Evolutionary conservation across 2,888 invertebrate genomes (phyloP), one percentile per base, ranked within the genome.

Genomic region (Drosophila incognita): DNA sequence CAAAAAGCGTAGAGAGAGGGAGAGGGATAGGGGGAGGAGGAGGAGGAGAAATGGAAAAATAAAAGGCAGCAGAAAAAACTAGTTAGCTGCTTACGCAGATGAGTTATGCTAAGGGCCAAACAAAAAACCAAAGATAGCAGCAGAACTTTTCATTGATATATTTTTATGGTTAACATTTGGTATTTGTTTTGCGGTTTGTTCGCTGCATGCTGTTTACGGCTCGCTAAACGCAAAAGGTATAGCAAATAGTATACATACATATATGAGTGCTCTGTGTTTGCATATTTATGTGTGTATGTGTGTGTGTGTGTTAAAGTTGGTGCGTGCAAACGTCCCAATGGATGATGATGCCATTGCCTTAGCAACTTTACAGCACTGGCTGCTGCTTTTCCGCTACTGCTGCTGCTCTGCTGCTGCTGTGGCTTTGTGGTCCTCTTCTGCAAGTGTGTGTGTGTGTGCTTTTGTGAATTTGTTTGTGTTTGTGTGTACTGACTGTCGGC

Each of bases 271-370:
- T 42, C 3, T 42, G 42, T 21, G 13, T 27, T 13, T 53, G 10
- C 33, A 33, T 33, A 33, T 33, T 10, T 33, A 10, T 33, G 35
- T 40, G 49, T 36, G 36, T 40, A 13, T 38, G 33, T 33, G 35
- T 68, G 33, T 1, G 24, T 24, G 21, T 69, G 57, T 63, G 63
- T 60, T 76, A 63, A 59, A 76, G 67, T 70, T 77, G 64, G 68
- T 78, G 70, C 77, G 81, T 78, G 75, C 72, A 75, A 75, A 72
- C 27, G 59, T 64, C 49, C 72, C 52, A 53, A 59, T 67, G 61
- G 72, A 72, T 87, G 84, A 82, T 89, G 85, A 89, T 85, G 89
- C 85, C 89, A 85, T 88, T 84, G 89, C 89, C 83, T 79, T 86
- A 68, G 72, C 81, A 81, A 79, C 79, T 72, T 75, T 57, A 56